Percentiles rank a stretch among this genome's conserved stretches.
phyloP scores from a whole-genome alignment of 2,888 invertebrate species.

The Drosophila paramelanica region DNA sequence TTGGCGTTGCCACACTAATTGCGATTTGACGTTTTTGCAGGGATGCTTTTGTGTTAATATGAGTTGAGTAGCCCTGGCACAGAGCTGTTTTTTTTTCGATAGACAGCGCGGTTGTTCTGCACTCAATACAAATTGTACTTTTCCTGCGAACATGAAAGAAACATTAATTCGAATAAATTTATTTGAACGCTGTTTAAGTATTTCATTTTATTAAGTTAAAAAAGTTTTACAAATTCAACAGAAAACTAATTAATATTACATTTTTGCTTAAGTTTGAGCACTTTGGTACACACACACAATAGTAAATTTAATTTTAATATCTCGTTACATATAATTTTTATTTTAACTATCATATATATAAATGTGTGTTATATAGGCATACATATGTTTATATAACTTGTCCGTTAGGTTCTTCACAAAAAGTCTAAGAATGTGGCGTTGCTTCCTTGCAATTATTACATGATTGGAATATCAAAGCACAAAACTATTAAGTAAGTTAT shows the following conservation, averaged over 20 bases:
- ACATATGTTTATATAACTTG: constrained; percentile 56
- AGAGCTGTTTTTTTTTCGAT: constrained; percentile 12
- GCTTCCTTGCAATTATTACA: constrained; percentile 51
- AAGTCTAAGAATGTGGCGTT: constrained; percentile 60
- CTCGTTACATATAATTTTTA: constrained; percentile 53
- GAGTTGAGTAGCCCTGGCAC: constrained; percentile 19
- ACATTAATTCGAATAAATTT: background rate
- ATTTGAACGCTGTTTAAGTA: constrained; percentile 31
- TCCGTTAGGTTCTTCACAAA: constrained; percentile 56
- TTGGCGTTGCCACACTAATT: constrained; percentile 53
- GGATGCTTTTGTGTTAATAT: constrained; percentile 4
- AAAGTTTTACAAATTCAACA: constrained; percentile 74
- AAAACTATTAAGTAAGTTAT: constrained; percentile 51
- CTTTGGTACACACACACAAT: constrained; percentile 75
- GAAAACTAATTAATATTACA: constrained; percentile 65
- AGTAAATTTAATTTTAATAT: constrained; percentile 67
- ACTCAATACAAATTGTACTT: background rate
- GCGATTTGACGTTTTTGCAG: constrained; percentile 25
- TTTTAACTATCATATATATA: constrained; percentile 60
- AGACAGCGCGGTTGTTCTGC: background rate
- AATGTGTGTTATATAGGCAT: constrained; percentile 55
- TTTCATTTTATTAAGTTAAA: constrained; percentile 68
- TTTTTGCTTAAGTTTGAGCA: constrained; percentile 76
- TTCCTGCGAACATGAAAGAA: background rate
- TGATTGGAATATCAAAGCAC: constrained; percentile 71